A percentile compares a stretch with the other conserved stretches of the same genome.
These are phyloP conservation scores for Bothrops jararaca DNA, from an alignment of 2,113 vertebrate species.

Conservation along the genomic window DNA sequence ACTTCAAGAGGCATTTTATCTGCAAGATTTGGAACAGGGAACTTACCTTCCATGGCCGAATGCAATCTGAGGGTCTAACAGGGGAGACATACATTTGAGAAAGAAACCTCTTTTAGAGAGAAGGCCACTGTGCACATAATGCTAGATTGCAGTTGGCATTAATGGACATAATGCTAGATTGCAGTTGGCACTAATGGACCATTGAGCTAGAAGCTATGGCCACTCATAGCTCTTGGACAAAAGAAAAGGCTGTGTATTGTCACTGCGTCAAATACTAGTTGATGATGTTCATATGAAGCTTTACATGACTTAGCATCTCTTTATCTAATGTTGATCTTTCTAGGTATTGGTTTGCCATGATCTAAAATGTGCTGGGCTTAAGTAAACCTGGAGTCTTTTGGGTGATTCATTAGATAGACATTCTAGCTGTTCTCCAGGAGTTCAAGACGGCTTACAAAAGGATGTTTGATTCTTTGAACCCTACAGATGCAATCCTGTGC, in stretches of 20 bases:
- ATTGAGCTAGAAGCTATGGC: background rate
- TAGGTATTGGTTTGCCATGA: background rate
- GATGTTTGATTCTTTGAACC: background rate
- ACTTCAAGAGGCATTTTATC: background rate
- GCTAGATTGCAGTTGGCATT: background rate
- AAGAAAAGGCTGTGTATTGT: background rate
- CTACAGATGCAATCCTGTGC: background rate
- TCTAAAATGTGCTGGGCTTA: background rate
- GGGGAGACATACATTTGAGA: background rate
- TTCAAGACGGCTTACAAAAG: background rate
- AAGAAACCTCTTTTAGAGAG: background rate
- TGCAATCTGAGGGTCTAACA: background rate
- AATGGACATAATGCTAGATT: background rate
- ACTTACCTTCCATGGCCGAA: background rate
- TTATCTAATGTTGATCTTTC: background rate
- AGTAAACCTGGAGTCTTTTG: background rate
- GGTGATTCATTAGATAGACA: background rate
- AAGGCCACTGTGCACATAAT: background rate
- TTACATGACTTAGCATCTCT: background rate
- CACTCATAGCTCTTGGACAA: background rate
- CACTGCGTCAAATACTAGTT: background rate
- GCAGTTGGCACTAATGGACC: background rate
- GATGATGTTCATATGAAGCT: background rate
- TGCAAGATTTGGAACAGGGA: background rate
- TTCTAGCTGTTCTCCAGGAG: background rate